Conservation (phyloP, 37 sponge, comb jelly and placozoan genomes). For the Amphimedon queenslandica region DNA sequence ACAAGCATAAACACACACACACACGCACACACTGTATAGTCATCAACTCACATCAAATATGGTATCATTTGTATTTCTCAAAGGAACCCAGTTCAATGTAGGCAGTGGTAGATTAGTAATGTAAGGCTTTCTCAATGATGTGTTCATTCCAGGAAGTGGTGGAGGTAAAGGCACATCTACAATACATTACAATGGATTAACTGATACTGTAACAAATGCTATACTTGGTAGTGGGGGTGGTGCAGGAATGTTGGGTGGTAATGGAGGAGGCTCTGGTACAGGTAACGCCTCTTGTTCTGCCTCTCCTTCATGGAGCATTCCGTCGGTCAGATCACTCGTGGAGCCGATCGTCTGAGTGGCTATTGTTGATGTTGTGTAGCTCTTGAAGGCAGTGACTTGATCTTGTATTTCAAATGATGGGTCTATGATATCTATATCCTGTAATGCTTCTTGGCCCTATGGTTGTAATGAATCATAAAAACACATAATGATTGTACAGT, state of each 20-base stretch:
- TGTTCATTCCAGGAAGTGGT: slow-evolving; percentile 39
- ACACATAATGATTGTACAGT: too few species aligned
- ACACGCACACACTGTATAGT: neutral
- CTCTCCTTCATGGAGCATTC: neutral
- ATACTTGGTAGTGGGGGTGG: neutral
- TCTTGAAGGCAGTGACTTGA: too few species aligned
- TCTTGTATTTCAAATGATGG: too few species aligned
- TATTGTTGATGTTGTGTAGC: neutral
- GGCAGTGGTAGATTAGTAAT: slow-evolving; percentile 65
- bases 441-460: too few species aligned
- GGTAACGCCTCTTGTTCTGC: neutral
- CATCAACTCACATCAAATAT: slow-evolving; percentile 52
- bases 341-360: neutral
- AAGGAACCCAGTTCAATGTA: slow-evolving; percentile 71
- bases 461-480: too few species aligned
- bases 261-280: neutral
- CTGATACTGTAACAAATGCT: neutral
- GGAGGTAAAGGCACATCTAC: slow-evolving; percentile 43
- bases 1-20: too few species aligned
- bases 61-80: slow-evolving; percentile 52
- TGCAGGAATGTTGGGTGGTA: neutral
- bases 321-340: neutral
- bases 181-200: neutral
- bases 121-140: slow-evolving; percentile 24
- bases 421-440: too few species aligned